phyloP scores from a whole-genome alignment of 2,888 invertebrate species.

The Ptychoptera albimana region DNA sequence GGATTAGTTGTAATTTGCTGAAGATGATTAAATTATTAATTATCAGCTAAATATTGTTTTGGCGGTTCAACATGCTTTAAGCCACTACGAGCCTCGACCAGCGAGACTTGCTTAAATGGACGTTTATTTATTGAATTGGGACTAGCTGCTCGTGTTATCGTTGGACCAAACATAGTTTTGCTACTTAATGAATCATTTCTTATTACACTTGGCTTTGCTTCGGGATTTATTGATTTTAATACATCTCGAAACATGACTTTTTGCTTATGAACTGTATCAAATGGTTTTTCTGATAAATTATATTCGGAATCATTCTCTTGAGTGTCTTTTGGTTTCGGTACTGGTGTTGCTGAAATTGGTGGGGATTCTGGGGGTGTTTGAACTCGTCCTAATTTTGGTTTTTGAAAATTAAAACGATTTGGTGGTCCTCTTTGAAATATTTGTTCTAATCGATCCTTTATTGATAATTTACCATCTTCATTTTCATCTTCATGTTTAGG shows the following conservation, averaged over 20 bases:
- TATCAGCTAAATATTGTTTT: too few relatives aligned
- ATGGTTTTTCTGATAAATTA: not conserved
- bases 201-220: conserved; percentile 5
- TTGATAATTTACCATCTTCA: not conserved
- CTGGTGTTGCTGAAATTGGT: too few relatives aligned
- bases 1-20: too few relatives aligned
- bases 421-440: conserved; percentile 1
- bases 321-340: too few relatives aligned
- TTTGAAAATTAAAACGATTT: not conserved
- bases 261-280: conserved; percentile 2
- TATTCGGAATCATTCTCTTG: too few relatives aligned
- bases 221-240: conserved; percentile 1
- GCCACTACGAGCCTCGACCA: too few relatives aligned
- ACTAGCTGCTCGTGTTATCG: too few relatives aligned
- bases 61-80: too few relatives aligned
- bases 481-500: not conserved
- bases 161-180: not conserved
- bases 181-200: conserved; percentile 3
- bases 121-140: too few relatives aligned
- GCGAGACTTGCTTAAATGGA: too few relatives aligned
- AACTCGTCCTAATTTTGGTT: not conserved
- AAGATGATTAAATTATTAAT: too few relatives aligned
- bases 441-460: conserved; percentile 1
- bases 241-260: conserved; percentile 1
- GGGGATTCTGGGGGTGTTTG: too few relatives aligned